A percentile compares a stretch with the other conserved stretches of the same genome.
Evolutionary conservation across 2,888 invertebrate genomes (phyloP).

Genomic region (Linnaemya tessellans): DNA sequence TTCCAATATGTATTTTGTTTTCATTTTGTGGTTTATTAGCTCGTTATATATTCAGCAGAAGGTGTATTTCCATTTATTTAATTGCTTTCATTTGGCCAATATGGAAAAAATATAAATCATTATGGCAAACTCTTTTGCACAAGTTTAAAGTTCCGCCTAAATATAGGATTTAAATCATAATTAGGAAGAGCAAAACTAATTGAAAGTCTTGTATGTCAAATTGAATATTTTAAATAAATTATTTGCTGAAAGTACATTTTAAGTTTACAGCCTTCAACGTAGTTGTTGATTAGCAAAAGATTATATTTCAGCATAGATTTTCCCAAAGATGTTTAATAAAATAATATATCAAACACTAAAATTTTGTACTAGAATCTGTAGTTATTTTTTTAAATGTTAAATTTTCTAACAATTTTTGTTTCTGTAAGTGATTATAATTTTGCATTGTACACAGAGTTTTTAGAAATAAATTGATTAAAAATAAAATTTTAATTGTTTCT

Average conservation of each 20-base stretch:
- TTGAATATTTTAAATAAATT: background rate
- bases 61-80: constrained; percentile 10
- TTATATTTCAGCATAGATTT: background rate
- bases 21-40: constrained; percentile 35
- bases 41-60: background rate
- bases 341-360: too few species aligned
- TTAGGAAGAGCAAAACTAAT: too few species aligned
- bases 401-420: background rate
- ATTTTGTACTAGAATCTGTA: too few species aligned
- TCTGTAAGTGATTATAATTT: too few species aligned
- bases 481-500: too few species aligned
- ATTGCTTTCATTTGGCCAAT: background rate
- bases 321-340: too few species aligned
- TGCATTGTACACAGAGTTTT: too few species aligned
- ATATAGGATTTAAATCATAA: constrained; percentile 11
- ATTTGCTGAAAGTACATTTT: background rate
- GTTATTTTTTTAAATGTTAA: background rate
- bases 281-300: background rate
- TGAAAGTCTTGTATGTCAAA: background rate
- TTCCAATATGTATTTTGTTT: background rate
- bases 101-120: constrained; percentile 21
- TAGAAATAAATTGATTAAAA: too few species aligned
- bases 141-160: constrained; percentile 11
- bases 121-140: background rate
- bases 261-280: background rate